phyloP scores from a whole-genome alignment of 2,888 invertebrate species.

The Mythimna loreyi region DNA sequence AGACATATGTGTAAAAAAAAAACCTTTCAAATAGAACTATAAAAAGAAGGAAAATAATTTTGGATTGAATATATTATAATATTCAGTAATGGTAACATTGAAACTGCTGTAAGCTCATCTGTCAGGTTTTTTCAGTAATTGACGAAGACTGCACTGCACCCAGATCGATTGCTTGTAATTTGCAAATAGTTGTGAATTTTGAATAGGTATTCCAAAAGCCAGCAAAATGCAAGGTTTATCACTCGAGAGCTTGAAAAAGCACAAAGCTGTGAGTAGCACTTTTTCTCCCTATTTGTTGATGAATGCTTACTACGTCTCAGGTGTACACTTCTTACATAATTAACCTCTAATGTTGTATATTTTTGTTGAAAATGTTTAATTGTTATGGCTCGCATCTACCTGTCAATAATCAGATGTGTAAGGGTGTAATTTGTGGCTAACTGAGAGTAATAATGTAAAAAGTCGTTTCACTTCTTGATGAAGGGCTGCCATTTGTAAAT shows the following conservation, averaged over 20 bases:
- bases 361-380: conserved; percentile 7
- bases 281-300: conserved; percentile 38
- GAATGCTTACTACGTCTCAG: conserved; percentile 54
- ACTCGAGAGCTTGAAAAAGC: conserved; percentile 93
- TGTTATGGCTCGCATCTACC: background rate
- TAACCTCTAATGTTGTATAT: conserved; percentile 76
- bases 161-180: conserved; percentile 40
- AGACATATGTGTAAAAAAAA: no score
- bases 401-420: background rate
- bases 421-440: background rate
- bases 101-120: conserved; percentile 4
- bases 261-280: conserved; percentile 93
- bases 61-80: background rate
- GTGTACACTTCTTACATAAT: conserved; percentile 84
- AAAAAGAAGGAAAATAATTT: background rate
- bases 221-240: conserved; percentile 94
- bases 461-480: background rate
- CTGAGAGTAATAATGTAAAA: background rate
- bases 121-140: conserved; percentile 45
- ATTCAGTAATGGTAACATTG: conserved; percentile 26
- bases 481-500: conserved; percentile 33
- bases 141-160: conserved; percentile 10
- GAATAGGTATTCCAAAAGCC: conserved; percentile 19
- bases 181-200: conserved; percentile 37
- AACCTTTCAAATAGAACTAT: background rate